phyloP scores from a whole-genome alignment of 2,888 invertebrate genomes.

The Mesoligia furuncula region DNA sequence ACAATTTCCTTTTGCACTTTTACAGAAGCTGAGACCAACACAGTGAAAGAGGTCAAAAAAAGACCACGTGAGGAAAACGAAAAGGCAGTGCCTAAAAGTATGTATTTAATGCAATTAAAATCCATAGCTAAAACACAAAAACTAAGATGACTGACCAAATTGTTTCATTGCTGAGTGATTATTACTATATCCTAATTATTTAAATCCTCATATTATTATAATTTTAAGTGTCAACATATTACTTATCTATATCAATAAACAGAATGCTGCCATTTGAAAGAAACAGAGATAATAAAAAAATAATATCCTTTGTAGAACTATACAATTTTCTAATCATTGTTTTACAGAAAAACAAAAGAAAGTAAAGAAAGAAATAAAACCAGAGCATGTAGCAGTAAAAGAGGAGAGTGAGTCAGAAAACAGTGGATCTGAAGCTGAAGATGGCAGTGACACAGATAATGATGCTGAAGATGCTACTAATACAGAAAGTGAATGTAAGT shows the following conservation, averaged over 20 bases:
- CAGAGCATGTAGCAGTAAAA: slow-evolving; percentile 73
- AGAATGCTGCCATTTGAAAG: neutral
- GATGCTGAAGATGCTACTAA: slow-evolving; percentile 65
- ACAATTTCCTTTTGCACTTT: slow-evolving; percentile 11
- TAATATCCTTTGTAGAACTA: neutral
- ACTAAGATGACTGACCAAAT: neutral
- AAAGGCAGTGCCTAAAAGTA: slow-evolving; percentile 76
- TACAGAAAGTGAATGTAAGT: slow-evolving; percentile 79
- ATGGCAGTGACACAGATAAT: slow-evolving; percentile 63
- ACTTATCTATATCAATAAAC: neutral
- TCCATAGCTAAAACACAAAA: neutral
- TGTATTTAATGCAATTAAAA: slow-evolving; percentile 56
- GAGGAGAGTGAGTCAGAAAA: slow-evolving; percentile 69
- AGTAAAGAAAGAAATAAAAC: slow-evolving; percentile 67
- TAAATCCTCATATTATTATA: neutral
- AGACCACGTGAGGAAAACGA: slow-evolving; percentile 73
- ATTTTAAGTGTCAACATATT: neutral
- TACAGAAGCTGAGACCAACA: slow-evolving; percentile 58
- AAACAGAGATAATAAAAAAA: neutral
- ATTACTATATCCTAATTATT: no score
- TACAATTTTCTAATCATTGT: neutral
- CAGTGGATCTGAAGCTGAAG: slow-evolving; percentile 62
- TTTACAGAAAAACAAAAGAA: slow-evolving; percentile 76
- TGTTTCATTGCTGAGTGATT: neutral
- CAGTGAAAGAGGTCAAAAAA: slow-evolving; percentile 70